Evolutionary conservation across 2,797 vertebrate genomes (phyloP).

Genomic region (Trachurus trachurus): DNA sequence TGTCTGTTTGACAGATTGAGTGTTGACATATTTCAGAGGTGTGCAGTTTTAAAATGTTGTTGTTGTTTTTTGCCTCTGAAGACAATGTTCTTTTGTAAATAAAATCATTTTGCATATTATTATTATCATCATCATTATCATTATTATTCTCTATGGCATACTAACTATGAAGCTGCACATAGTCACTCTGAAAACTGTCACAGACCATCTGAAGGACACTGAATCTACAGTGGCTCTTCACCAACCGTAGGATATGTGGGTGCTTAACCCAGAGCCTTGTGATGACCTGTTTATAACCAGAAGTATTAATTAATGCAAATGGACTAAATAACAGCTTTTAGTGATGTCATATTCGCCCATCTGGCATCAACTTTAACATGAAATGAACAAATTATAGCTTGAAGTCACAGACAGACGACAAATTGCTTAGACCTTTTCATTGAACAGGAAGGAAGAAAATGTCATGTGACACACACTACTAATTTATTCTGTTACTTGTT

Average conservation of each 20-base stretch:
- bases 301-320: slow-evolving; percentile 19
- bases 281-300: slow-evolving; percentile 28
- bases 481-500: slow-evolving; percentile 19
- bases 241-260: slow-evolving; percentile 1
- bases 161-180: slow-evolving; percentile 3
- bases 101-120: neutral
- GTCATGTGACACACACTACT: neutral
- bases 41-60: no score
- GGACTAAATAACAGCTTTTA: slow-evolving; percentile 33
- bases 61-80: no score
- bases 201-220: slow-evolving; percentile 23
- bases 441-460: neutral
- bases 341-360: neutral
- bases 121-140: no score
- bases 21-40: neutral
- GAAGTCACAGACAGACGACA: slow-evolving; percentile 32
- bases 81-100: neutral
- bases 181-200: slow-evolving; percentile 25
- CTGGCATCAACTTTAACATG: slow-evolving; percentile 8
- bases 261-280: neutral
- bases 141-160: slow-evolving; percentile 6
- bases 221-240: neutral
- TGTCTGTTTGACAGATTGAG: neutral
- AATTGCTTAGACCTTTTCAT: slow-evolving; percentile 11
- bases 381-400: slow-evolving; percentile 38